A percentile compares a stretch with the other conserved stretches of the same genome.
phyloP scores from a whole-genome alignment of 2,797 vertebrate genomes.

The Syngnathus acus region DNA sequence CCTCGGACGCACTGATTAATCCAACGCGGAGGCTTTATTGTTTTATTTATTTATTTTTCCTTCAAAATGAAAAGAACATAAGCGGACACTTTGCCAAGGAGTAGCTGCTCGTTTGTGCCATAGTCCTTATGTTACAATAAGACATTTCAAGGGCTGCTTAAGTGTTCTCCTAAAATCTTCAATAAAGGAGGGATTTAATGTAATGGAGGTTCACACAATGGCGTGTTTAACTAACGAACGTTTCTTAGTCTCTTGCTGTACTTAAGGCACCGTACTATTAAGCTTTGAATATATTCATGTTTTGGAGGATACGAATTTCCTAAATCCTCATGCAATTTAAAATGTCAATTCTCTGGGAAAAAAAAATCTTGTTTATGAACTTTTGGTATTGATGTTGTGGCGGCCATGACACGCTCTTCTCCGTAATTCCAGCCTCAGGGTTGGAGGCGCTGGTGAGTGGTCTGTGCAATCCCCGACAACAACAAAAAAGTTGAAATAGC shows the following conservation, averaged over 20 bases:
- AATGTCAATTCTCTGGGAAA: no score
- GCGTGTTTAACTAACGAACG: conserved; percentile 41
- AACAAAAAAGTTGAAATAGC: no score
- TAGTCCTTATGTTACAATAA: conserved; percentile 60
- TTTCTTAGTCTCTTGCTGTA: conserved; percentile 35
- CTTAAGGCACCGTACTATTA: no score
- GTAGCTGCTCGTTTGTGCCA: conserved; percentile 63
- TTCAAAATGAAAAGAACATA: conserved; percentile 53
- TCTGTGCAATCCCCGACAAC: no score
- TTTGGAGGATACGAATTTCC: no score
- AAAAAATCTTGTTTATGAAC: no score
- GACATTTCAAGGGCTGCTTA: conserved; percentile 60
- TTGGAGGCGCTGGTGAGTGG: no score
- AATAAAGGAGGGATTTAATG: conserved; percentile 48
- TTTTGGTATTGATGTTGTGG: no score
- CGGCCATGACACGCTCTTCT: no score
- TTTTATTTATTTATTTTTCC: conserved; percentile 57
- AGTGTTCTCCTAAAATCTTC: conserved; percentile 64
- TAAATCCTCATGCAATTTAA: no score
- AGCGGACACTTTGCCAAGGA: conserved; percentile 60
- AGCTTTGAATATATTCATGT: no score
- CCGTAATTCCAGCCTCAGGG: no score
- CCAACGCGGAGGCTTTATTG: conserved; percentile 63
- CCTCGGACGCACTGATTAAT: conserved; percentile 74
- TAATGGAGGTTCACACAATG: conserved; percentile 37